Evolutionary conservation across 2,797 vertebrate genomes (phyloP), one percentile per base, ranked within the genome.

Genomic region (Eulemur albifrons): DNA sequence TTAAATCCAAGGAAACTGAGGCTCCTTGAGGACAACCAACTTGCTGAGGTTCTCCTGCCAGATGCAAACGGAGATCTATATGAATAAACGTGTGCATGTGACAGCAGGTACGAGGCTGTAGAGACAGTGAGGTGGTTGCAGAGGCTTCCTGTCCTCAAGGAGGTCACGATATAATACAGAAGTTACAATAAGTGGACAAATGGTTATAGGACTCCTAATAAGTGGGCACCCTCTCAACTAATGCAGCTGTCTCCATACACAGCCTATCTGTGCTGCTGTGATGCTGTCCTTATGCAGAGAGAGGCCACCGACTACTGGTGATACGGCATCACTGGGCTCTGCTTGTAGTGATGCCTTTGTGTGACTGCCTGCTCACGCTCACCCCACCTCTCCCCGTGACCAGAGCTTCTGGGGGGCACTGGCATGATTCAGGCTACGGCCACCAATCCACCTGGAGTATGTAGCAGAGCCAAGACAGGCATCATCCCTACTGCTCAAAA

Each of bases 401-500:
- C 57, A 88, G 40, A 57, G 76, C 21, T 35, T 72, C 54, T 25
- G 4, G 32, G 17, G 40, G 35, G n/a, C 57, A 54, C 15, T 40
- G 38, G 35, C 0, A 0, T 32, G 59, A 75, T 57, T 85, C 57
- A 69, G 67, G 43, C 43, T 65, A 0, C 59, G 54, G n/a, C 27
- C 38, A 40, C 76, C 20, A 20, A 20, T 20, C 48, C 11, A 54
- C 80, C 59, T 48, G 65, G 25, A 40, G 27, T 43, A 38, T 0
- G 4, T 20, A 67, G 69, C 82, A 77, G 85, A 77, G 65, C 94
- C 67, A 50, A 57, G 81, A 40, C n/a, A 61, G 67, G 95, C 30
- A 14, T 12, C 13, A 7, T 32, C 63, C 27, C 72, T 40, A 3
- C 25, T 11, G 27, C 57, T 73, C 43, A 10, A 65, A 30, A 17